A percentile compares a stretch with the other conserved stretches of the same genome.
Conservation (phyloP, 2,113 vertebrate species). For the Corapipo altera region DNA sequence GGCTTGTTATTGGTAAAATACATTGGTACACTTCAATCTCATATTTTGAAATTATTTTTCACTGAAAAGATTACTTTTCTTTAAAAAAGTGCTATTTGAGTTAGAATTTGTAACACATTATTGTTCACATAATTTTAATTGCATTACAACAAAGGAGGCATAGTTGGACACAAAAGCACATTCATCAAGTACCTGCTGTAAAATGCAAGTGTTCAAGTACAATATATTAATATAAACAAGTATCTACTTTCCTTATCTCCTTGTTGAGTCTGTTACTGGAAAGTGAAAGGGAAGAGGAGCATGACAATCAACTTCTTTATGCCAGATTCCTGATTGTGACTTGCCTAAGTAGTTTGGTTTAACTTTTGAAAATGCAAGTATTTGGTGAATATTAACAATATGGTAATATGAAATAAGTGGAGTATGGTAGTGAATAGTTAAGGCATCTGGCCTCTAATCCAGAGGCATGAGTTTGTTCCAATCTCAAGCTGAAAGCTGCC, state of each 20-base stretch:
- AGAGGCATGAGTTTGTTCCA: background rate
- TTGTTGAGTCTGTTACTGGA: slow-evolving; percentile 27
- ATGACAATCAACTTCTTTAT: background rate
- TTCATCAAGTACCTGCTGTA: slow-evolving; percentile 67
- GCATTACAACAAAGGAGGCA: slow-evolving; percentile 51
- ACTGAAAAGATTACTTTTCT: slow-evolving; percentile 15
- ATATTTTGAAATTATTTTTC: slow-evolving; percentile 30
- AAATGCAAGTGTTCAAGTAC: slow-evolving; percentile 75
- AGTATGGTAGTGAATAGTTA: background rate
- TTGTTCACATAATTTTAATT: slow-evolving; percentile 44
- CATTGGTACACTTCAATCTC: slow-evolving; percentile 15
- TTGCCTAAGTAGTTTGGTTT: slow-evolving; percentile 63
- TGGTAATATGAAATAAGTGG: background rate
- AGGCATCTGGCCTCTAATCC: background rate
- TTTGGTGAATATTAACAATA: slow-evolving; percentile 51
- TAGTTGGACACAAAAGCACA: slow-evolving; percentile 68
- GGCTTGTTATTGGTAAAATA: slow-evolving; percentile 53
- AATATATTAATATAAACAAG: slow-evolving; percentile 67
- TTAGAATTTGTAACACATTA: slow-evolving; percentile 43
- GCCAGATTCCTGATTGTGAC: slow-evolving; percentile 32
- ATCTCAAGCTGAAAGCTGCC: background rate
- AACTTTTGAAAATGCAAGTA: slow-evolving; percentile 61
- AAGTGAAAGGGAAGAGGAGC: slow-evolving; percentile 12
- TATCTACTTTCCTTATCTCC: slow-evolving; percentile 51
- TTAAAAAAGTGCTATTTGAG: slow-evolving; percentile 44